Conservation (phyloP, 1,140 invertebrate genomes). For the Phymorhynchus buccinoides region DNA sequence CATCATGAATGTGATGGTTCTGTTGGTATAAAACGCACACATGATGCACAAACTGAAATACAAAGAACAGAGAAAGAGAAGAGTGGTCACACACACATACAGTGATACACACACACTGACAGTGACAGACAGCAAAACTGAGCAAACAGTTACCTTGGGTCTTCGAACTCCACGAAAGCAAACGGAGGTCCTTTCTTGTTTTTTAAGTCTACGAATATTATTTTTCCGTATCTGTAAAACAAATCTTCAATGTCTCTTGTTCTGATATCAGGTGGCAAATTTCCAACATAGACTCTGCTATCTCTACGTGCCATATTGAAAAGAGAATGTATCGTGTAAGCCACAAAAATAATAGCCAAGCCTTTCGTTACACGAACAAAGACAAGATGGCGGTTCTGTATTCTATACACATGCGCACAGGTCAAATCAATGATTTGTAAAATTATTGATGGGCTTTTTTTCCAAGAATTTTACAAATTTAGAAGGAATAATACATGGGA, state of each 20-base stretch:
- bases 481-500: no score
- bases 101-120: no score
- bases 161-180: conserved; percentile 99
- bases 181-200: conserved; percentile 97
- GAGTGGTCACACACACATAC: no score
- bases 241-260: conserved; percentile 99
- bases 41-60: no score
- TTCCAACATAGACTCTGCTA: conserved; percentile 96
- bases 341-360: neutral
- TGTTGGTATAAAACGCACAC: no score
- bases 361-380: neutral
- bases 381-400: conserved; percentile 7
- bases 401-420: neutral
- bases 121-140: no score
- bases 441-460: no score
- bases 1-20: no score
- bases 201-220: conserved; percentile 98
- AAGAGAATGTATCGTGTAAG: no score
- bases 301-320: conserved; percentile 45
- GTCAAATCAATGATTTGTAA: no score
- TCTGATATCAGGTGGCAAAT: conserved; percentile 97
- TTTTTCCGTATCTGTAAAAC: conserved; percentile 99
- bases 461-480: no score
- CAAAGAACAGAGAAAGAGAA: no score
- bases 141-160: conserved; percentile 83